Evolutionary conservation across 2,888 invertebrate genomes (phyloP).

Genomic region (Ichneumoninae sp.): DNA sequence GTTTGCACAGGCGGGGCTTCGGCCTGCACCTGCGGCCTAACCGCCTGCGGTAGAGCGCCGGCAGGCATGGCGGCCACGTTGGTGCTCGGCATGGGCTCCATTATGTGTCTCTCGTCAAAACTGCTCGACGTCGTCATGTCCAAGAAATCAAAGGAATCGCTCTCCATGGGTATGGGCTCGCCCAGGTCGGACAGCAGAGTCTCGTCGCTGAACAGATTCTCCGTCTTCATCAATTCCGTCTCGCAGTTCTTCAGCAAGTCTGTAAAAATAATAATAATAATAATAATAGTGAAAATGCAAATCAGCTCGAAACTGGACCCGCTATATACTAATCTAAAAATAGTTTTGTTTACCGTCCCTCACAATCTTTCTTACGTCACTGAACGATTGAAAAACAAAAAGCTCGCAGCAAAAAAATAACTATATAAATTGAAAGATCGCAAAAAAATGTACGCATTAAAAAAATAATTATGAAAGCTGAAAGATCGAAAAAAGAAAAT

Average conservation of each 20-base stretch:
- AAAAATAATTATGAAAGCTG: too few relatives aligned
- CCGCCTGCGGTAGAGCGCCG: background rate
- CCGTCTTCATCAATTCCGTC: conserved; percentile 87
- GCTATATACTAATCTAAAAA: background rate
- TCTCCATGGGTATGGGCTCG: conserved; percentile 85
- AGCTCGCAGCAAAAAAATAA: background rate
- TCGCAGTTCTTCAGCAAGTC: conserved; percentile 89
- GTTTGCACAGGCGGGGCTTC: conserved; percentile 65
- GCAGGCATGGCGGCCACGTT: conserved; percentile 50
- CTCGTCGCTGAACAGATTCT: conserved; percentile 86
- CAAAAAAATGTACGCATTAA: too few relatives aligned
- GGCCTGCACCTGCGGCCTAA: conserved; percentile 56
- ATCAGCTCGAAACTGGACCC: background rate
- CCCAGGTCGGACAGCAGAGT: conserved; percentile 85
- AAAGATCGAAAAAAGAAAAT: too few relatives aligned
- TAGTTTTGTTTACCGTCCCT: background rate
- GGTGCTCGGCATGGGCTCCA: conserved; percentile 66
- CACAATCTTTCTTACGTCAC: background rate
- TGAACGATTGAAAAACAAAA: background rate
- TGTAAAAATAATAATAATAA: conserved; percentile 81
- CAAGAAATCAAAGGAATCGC: conserved; percentile 84
- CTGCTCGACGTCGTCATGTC: conserved; percentile 76
- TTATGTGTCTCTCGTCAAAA: conserved; percentile 64
- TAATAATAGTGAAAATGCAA: background rate
- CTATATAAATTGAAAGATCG: too few relatives aligned